Conservation (phyloP, 2,797 vertebrate genomes). For the Amphiprion clarkii region DNA sequence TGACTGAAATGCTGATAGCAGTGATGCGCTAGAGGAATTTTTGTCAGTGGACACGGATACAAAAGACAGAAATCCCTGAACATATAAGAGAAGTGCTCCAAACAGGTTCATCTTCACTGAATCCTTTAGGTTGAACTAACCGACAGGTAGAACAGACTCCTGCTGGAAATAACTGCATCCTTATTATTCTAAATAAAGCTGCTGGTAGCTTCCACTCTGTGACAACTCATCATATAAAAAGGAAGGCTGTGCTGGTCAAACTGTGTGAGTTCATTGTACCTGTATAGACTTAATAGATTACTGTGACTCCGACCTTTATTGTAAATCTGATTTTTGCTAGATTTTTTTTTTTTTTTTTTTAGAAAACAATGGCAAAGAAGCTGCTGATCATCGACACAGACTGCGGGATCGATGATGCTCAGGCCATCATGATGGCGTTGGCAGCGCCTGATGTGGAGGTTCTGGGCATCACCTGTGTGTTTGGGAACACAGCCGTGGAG, state of each 20-base stretch:
- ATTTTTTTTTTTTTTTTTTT: background rate
- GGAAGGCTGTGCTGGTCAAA: background rate
- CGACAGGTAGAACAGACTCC: too few species aligned
- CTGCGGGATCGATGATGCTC: conserved; percentile 88
- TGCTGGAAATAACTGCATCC: background rate
- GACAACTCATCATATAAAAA: background rate
- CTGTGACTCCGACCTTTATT: background rate
- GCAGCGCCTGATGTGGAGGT: conserved; percentile 76
- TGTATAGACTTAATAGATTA: background rate
- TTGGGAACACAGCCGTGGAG: conserved; percentile 81
- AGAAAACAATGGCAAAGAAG: conserved; percentile 78
- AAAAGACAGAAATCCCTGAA: too few species aligned
- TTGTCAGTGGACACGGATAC: too few species aligned
- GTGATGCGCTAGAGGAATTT: background rate
- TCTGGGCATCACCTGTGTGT: conserved; percentile 85
- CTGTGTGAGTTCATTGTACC: background rate
- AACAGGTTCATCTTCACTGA: too few species aligned
- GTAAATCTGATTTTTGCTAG: background rate
- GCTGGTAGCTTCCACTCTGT: background rate
- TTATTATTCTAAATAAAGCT: background rate
- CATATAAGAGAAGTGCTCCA: too few species aligned
- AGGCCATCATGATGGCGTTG: conserved; percentile 86
- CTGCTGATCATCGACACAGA: conserved; percentile 86
- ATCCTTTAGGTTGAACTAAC: background rate
- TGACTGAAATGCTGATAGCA: background rate